A percentile compares a stretch with the other conserved stretches of the same genome.
These are phyloP conservation scores for Pyrrhura leucotis DNA, from an alignment of 2,797 vertebrate genomes.

Conservation along the genomic window DNA sequence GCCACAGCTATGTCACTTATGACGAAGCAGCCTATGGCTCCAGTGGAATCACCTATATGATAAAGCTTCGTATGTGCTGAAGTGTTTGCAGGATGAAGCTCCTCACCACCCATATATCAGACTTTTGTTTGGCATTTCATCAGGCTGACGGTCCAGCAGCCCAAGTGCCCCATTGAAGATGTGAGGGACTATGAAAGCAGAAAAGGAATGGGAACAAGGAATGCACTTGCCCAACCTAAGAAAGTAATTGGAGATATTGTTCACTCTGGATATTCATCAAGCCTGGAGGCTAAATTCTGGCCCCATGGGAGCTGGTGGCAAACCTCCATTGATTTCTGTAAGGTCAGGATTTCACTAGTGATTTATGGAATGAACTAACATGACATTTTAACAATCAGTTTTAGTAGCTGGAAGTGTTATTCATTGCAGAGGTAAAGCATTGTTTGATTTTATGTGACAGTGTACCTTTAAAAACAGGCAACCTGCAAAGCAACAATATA, in stretches of 20 bases:
- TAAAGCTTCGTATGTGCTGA: conserved; percentile 52
- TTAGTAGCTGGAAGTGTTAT: conserved; percentile 65
- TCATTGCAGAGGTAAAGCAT: conserved; percentile 63
- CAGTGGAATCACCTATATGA: background rate
- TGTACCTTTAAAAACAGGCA: conserved; percentile 62
- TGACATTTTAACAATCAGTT: conserved; percentile 67
- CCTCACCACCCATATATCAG: background rate
- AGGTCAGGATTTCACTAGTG: conserved; percentile 57
- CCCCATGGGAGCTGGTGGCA: conserved; percentile 52
- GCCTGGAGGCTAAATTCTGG: conserved; percentile 43
- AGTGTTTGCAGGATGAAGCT: conserved; percentile 46
- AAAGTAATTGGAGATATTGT: conserved; percentile 65
- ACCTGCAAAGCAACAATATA: conserved; percentile 59
- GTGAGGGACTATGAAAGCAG: conserved; percentile 24
- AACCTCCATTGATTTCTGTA: conserved; percentile 58
- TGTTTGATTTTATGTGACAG: conserved; percentile 70
- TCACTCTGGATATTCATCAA: conserved; percentile 63
- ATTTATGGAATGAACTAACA: conserved; percentile 53
- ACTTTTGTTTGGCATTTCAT: conserved; percentile 4
- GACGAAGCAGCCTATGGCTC: conserved; percentile 20
- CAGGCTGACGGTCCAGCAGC: background rate
- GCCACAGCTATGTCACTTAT: conserved; percentile 10
- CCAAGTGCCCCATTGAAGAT: conserved; percentile 39
- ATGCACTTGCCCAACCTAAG: conserved; percentile 50
- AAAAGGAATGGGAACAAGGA: conserved; percentile 25